Base-by-base conservation (phyloP, 2,113 vertebrate genomes). In the Apeltes quadracus region DNA sequence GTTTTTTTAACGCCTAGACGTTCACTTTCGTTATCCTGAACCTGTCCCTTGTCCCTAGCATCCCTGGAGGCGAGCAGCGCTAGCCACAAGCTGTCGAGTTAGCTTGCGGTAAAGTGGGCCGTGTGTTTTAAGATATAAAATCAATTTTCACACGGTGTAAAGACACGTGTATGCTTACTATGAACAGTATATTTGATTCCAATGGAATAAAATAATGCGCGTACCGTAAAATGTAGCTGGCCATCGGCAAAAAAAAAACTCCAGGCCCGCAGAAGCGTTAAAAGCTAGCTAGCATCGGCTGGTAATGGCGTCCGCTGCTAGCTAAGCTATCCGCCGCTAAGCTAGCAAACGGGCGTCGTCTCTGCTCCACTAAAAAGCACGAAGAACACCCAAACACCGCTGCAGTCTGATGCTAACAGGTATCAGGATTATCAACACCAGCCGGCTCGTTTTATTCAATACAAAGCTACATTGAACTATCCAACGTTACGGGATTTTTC, bases 271-370 rank as follows among this genome's bases (percentile, higher is more conserved):
- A 8, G 39, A 32, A 50, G 57, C 44, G 38, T 44, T n/a, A 29
- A 14, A n/a, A 43, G 43, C 58, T 71, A 82, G 11, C 84, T 84
- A 55, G 25, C 25, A 29, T 75, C 79, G 41, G 55, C 69, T 6
- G 63, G 43, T 89, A 90, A 92, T 92, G 90, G 90, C 89, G 89
- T 84, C 81, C 65, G 68, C 38, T 62, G 78, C 32, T 66, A 25
- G 71, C 72, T 83, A 73, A 39, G 85, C 84, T 89, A 87, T 61
- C 39, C 16, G 18, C 18, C 5, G 65, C 70, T 69, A 58, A 76
- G 63, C 75, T 69, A 77, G 51, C 63, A 64, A 29, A 58, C 87
- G 90, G 90, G 90, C 88, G 88, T 90, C 88, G 90, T 86, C 87
- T 84, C 76, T 68, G 58, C 66, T 75, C 36, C 55, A 41, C 55